Evolutionary conservation across 2,888 invertebrate genomes (phyloP), one percentile per base, ranked within the genome.

Genomic region (Sinhomidia bicolor): DNA sequence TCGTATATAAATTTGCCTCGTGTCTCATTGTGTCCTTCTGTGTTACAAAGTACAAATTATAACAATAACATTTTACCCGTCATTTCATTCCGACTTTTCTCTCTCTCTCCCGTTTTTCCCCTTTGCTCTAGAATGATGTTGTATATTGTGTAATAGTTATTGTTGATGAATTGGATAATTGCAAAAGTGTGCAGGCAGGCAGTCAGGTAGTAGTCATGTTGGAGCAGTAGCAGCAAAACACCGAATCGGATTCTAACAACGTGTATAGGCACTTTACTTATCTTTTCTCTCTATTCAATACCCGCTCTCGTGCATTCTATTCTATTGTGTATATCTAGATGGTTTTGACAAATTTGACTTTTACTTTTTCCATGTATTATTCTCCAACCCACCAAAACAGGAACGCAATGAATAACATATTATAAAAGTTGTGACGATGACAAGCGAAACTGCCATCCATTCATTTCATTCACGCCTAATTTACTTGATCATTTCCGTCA

Each of bases 111-210:
- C 20, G 26, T 5, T 65, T 65, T 26, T 47, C 26, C 23, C 23
- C 9, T 71, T 14, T 14, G 7, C 5, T 60, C 12, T 20, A 0
- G 71, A 44, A 20, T 20, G 32, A 9, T 20, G 17, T 57, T 57
- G 1, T 10, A n/a, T 4, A 65, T n/a, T 9, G 29, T 32, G 4
- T 80, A 51, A 68, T 12, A 17, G 74, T 51, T n/a, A n/a, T n/a
- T 74, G 65, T 26, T 60, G 84, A 84, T 74, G 84, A 84, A 84
- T 84, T 84, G 84, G 84, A 84, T 76, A 84, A 84, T 84, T 84
- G 74, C 26, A 29, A 26, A 57, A 54, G 84, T 74, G 84, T 84
- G 84, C 74, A 26, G 20, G 36, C 32, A 74, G 54, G 62, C 80
- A 74, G 74, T 44, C 74, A 76, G 76, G 76, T 76, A 76, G 76